Evolutionary conservation across 2,113 vertebrate genomes (phyloP), one percentile per base, ranked within the genome.

Genomic region (Scalopus aquaticus): DNA sequence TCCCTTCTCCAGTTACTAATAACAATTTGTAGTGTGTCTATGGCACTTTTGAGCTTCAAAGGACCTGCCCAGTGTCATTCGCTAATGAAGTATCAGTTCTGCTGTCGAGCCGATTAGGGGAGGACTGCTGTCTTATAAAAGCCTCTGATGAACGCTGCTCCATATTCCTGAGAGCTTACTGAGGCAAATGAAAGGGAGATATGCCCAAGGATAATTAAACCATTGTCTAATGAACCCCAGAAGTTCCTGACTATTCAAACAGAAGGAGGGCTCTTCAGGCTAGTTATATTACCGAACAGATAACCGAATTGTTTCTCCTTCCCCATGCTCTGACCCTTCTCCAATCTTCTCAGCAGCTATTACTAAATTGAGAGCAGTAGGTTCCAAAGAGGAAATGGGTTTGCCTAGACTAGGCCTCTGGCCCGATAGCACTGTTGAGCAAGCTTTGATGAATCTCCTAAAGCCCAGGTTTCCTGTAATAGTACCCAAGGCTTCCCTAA

Each of bases 31-130:
- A 51, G 22, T 67, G n/a, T 77, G 58, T 92, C 79, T 86, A 95
- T 69, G 56, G 46, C 79, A 74, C 67, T 81, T 96, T 76, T 74
- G 77, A 95, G 90, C 93, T 93, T 97, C 95, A 92, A 79, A 95
- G 65, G 58, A 32, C 20, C 60, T 39, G 69, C 51, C 39, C 64
- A 39, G 32, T 67, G 64, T 95, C 56, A 74, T 82, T 83, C 82
- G 85, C 91, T 92, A 91, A 79, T 65, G 88, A 65, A 65, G 46
- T 89, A 62, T 95, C 56, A 26, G 49, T 83, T 74, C 78, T 92
- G 60, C 80, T 83, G 28, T 88, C 90, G 67, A 74, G 49, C 42
- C 85, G 90, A 90, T 90, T 84, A 88, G 64, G 35, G 44, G 49
- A 76, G n/a, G 42, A 62, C 60, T 82, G 39, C 58, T 87, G 86